These are phyloP conservation scores for Isaurus tuberculatus DNA, from an alignment of 92 coral and sea anemone species.

Conservation along the genomic window DNA sequence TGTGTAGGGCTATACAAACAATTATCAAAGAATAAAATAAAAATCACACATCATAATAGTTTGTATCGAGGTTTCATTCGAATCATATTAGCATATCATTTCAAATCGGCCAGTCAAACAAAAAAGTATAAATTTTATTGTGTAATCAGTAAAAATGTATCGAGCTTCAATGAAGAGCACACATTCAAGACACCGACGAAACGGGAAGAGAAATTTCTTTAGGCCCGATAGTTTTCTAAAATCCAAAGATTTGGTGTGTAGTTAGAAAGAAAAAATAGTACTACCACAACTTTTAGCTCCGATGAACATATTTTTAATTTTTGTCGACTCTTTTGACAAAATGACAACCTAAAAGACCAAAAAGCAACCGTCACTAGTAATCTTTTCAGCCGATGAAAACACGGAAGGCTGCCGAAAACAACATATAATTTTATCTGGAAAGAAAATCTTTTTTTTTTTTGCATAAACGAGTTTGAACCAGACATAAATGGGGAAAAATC, in stretches of 20 bases:
- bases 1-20: conserved; percentile 87
- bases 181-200: background rate
- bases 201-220: background rate
- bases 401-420: background rate
- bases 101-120: conserved; percentile 22
- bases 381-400: background rate
- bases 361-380: background rate
- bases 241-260: conserved; percentile 21
- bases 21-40: conserved; percentile 86
- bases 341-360: background rate
- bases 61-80: conserved; percentile 73
- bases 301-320: background rate
- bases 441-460: background rate
- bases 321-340: conserved; percentile 24
- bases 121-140: background rate
- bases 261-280: background rate
- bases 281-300: conserved; percentile 6
- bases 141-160: conserved; percentile 19
- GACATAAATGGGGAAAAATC: background rate
- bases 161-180: background rate
- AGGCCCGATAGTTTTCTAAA: background rate
- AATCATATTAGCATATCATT: conserved; percentile 83
- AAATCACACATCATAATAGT: conserved; percentile 72
- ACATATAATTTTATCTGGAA: background rate
- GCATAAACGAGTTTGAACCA: background rate